Evolutionary conservation across 2,888 invertebrate species (phyloP), one percentile per base, ranked within the genome.

Genomic region (Strigamia maritima): DNA sequence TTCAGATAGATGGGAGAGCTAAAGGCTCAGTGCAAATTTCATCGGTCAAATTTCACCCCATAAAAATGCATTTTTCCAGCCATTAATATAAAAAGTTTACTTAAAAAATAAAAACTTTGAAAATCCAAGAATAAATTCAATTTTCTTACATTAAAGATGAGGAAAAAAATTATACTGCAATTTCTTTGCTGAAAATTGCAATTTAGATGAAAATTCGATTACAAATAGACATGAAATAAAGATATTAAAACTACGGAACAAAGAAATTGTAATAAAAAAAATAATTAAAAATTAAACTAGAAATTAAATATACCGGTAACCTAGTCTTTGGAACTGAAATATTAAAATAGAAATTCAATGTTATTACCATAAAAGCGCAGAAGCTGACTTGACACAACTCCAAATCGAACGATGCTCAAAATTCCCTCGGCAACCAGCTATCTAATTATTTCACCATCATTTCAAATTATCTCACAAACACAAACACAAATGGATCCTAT

Each of bases 391-490:
- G 14, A 49, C 14, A 49, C 49, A 49, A 49, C 49, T 49, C 14
- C 49, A 10, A 49, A 49, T 49, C 49, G 49, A 49, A 16, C 19
- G 49, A 16, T 19, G 19, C 49, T 49, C n/a, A 16, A 49, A 40
- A 49, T 49, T 49, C 49, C 49, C 49, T 19, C 49, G 6, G 49
- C 49, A 49, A 49, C 49, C 19, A 49, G 49, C 16, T 49, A 49
- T 49, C 49, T 49, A 49, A 49, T 49, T 49, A 49, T 49, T 49
- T 49, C 49, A 49, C 49, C 49, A 49, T 49, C 49, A 49, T 49
- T 49, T 49, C 49, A 49, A 49, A 49, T 49, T 49, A 49, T 49
- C 49, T 6, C 35, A 35, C 35, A 35, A 49, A 19, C 49, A 49
- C 49, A 49, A 1, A 49, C 49, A 12, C 49, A 49, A 49, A 49